Conservation (phyloP, 2,888 invertebrate species). For the Disparrhopalites patrizii region DNA sequence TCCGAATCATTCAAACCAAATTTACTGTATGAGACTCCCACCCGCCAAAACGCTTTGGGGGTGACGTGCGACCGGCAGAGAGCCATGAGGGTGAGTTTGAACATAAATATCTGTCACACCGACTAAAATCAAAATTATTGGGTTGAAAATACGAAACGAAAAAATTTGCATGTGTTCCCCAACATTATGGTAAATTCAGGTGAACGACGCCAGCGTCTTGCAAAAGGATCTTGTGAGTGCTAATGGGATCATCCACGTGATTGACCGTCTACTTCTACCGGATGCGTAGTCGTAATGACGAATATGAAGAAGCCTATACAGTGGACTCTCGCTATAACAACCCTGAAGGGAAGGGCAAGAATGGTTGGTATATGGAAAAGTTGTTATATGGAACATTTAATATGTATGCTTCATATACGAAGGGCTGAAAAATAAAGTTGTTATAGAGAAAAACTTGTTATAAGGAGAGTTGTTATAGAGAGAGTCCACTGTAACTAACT, state of each 20-base stretch:
- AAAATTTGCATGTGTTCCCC: not conserved
- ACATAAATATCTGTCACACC: not conserved
- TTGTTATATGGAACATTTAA: too few relatives aligned
- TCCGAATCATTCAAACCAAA: conserved; percentile 52
- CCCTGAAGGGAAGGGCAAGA: too few relatives aligned
- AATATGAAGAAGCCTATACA: too few relatives aligned
- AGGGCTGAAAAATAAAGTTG: too few relatives aligned
- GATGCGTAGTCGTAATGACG: too few relatives aligned
- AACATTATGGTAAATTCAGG: conserved; percentile 38
- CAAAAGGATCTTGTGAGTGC: conserved; percentile 53
- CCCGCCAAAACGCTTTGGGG: conserved; percentile 51
- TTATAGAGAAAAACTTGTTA: too few relatives aligned
- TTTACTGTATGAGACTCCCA: conserved; percentile 51
- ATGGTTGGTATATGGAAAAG: too few relatives aligned
- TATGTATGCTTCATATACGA: too few relatives aligned
- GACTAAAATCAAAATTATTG: too few relatives aligned
- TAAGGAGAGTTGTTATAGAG: too few relatives aligned
- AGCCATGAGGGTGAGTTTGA: conserved; percentile 47
- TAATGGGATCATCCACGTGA: conserved; percentile 55
- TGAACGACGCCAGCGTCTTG: conserved; percentile 52
- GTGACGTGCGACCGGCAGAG: conserved; percentile 51
- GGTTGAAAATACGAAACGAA: not conserved
- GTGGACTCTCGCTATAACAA: too few relatives aligned
- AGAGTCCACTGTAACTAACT: too few relatives aligned
- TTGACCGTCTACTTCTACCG: conserved; percentile 54